These are phyloP conservation scores for Drosophila insularis DNA, from an alignment of 1,140 invertebrate species.

Conservation along the genomic window DNA sequence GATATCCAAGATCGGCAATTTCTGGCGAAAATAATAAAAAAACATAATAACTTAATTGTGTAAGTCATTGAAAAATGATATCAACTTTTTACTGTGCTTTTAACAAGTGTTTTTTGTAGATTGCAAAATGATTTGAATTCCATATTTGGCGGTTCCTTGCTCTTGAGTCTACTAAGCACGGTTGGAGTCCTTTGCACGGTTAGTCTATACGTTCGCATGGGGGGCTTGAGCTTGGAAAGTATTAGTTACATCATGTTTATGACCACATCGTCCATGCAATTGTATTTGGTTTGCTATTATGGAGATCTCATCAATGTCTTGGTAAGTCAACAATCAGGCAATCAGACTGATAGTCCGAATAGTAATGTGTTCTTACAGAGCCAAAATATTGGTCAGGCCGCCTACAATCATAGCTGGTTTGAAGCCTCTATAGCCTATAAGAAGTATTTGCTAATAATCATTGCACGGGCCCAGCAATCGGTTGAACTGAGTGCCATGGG, in stretches of 20 bases:
- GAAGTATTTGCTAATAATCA: constrained; percentile 54
- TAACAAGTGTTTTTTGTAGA: constrained; percentile 7
- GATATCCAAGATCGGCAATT: constrained; percentile 36
- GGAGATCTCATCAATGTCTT: constrained; percentile 49
- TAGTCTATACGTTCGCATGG: constrained; percentile 39
- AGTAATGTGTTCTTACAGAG: constrained; percentile 24
- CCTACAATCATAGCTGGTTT: constrained; percentile 57
- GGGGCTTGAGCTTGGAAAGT: constrained; percentile 47
- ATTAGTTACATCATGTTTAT: constrained; percentile 53
- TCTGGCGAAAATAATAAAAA: constrained; percentile 44
- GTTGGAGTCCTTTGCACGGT: constrained; percentile 54
- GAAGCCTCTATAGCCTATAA: constrained; percentile 56
- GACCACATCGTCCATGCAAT: constrained; percentile 34
- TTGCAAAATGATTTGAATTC: constrained; percentile 44
- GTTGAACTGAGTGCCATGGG: constrained; percentile 53
- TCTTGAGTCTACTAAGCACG: constrained; percentile 50
- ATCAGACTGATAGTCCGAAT: no score
- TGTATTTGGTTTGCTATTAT: constrained; percentile 57
- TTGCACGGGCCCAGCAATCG: constrained; percentile 45
- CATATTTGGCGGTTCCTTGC: constrained; percentile 41
- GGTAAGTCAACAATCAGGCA: constrained; percentile 7
- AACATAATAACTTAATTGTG: constrained; percentile 41
- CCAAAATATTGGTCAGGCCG: constrained; percentile 30
- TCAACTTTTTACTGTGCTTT: no score
- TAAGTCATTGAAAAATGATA: constrained; percentile 14